These are phyloP conservation scores for Apomyelois bistriatella DNA, from an alignment of 2,888 invertebrate species.

Conservation along the genomic window DNA sequence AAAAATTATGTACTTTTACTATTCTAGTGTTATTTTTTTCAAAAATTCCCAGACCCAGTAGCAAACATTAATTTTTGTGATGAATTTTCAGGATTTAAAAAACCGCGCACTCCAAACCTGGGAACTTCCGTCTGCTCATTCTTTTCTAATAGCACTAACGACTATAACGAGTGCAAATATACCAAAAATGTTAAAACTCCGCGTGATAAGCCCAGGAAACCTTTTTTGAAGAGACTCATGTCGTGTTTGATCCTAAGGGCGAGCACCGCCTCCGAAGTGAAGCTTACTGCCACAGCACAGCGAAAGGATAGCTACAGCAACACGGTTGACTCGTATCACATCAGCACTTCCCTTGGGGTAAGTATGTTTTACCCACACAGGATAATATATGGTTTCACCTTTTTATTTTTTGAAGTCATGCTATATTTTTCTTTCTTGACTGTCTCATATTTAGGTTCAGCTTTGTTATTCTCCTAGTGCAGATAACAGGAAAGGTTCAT, in stretches of 20 bases:
- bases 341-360: constrained; percentile 60
- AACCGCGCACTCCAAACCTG: constrained; percentile 54
- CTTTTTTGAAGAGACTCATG: constrained; percentile 56
- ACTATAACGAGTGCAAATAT: constrained; percentile 23
- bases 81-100: constrained; percentile 39
- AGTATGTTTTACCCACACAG: too few relatives aligned
- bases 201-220: constrained; percentile 43
- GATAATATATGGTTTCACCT: too few relatives aligned
- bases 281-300: constrained; percentile 22
- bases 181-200: constrained; percentile 24
- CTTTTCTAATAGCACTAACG: constrained; percentile 33
- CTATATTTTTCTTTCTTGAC: neutral
- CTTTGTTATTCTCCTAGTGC: too few relatives aligned
- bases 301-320: constrained; percentile 33
- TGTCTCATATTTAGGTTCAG: too few relatives aligned
- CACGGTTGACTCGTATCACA: constrained; percentile 60
- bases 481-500: too few relatives aligned
- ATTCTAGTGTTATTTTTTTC: too few relatives aligned
- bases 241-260: constrained; percentile 59
- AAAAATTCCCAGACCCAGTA: too few relatives aligned
- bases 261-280: constrained; percentile 33
- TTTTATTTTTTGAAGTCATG: neutral
- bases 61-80: too few relatives aligned
- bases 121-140: constrained; percentile 56
- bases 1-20: too few relatives aligned